Evolutionary conservation across 2,113 vertebrate genomes (phyloP).

Genomic region (Dromaius novaehollandiae): DNA sequence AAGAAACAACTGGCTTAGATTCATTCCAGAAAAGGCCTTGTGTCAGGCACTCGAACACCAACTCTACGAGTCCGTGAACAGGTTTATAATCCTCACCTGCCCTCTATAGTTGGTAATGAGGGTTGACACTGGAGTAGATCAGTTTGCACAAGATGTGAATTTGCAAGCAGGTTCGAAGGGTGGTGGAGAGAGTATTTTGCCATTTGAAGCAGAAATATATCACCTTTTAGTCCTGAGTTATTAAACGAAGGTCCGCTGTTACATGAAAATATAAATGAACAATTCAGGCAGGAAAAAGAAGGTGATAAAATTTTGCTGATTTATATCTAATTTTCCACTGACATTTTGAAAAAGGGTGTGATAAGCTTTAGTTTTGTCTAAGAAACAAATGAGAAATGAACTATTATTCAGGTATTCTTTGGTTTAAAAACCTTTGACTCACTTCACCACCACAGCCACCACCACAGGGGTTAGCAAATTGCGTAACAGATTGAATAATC

Average conservation of each 20-base stretch:
- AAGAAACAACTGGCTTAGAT: neutral
- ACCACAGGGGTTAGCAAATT: neutral
- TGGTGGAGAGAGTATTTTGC: neutral
- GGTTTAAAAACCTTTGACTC: neutral
- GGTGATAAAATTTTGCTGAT: neutral
- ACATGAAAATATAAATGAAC: neutral
- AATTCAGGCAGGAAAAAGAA: neutral
- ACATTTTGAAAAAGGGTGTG: neutral
- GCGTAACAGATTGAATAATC: neutral
- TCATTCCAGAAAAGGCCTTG: accelerated
- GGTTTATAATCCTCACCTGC: neutral
- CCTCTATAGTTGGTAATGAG: neutral
- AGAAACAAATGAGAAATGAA: neutral
- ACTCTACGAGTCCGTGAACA: neutral
- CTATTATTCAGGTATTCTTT: neutral
- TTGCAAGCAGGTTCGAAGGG: neutral
- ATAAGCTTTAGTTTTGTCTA: neutral
- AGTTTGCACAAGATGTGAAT: neutral
- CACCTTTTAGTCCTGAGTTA: neutral
- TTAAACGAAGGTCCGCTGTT: accelerated
- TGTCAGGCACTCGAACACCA: neutral
- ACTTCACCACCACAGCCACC: neutral
- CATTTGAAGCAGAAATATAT: neutral
- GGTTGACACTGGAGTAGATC: neutral
- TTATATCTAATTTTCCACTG: neutral